Base-by-base conservation (phyloP, 2,888 invertebrate species). In the Griposia aprilina region DNA sequence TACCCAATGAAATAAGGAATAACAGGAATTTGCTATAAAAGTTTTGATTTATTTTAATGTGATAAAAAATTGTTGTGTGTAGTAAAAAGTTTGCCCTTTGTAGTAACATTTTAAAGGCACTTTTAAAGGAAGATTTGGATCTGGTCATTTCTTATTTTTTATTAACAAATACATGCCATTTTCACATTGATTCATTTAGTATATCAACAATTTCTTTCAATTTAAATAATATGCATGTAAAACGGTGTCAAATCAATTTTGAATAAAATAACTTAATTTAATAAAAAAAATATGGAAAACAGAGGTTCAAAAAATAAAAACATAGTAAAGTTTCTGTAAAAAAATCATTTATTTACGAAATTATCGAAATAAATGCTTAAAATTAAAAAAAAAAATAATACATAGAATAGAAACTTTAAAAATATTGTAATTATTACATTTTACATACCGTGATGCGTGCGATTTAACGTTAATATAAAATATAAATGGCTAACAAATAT, bases 401-500 rank as follows among this genome's bases (percentile, higher is more conserved):
- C 70, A 70, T 80, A 70, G 23, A 55, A 69, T 73, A 85, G 52
- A 77, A 81, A 72, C 67, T 70, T 70, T 70, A 66, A 77, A 76
- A 68, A 71, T 71, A 84, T 83, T 81, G 74, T 57, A 73, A 85
- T 84, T 74, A 78, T 84, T 80, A 82, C 74, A 62, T 76, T 74
- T 65, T 50, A 84, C 76, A 71, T 74, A 82, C 72, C 52, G 80
- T 87, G 85, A 82, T 80, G 78, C 69, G 74, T 84, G 77, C 76
- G 70, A 69, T 69, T 75, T 70, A 77, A 86, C 79, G 68, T 79
- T 74, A 85, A 68, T 63, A 75, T 72, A 80, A 83, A 86, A 86
- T 86, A 86, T 76, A 74, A 70, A 83, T 83, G 76, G 86, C 87
- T 86, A 87, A 83, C 83, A 86, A 88, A 87, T 87, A 82, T 88